Conservation (phyloP, 2,888 invertebrate species). For the Nasonovia ribisnigri region DNA sequence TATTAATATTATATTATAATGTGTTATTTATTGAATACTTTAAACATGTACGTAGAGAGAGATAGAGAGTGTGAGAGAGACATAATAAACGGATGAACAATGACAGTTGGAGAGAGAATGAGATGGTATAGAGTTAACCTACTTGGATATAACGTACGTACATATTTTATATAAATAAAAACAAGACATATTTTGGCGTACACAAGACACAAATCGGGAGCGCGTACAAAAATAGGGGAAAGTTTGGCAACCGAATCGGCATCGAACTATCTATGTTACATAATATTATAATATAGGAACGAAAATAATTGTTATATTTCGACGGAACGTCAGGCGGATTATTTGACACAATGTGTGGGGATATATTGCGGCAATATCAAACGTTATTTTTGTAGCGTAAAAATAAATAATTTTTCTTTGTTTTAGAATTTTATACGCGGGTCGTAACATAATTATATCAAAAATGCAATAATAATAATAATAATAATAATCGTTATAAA, state of each 20-base stretch:
- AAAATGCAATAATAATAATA: background rate
- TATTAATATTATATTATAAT: background rate
- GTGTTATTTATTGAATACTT: background rate
- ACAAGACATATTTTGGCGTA: background rate
- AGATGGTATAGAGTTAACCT: background rate
- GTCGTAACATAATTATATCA: background rate
- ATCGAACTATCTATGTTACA: background rate
- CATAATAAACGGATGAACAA: background rate
- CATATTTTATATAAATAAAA: background rate
- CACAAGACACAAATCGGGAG: background rate
- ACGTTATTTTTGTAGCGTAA: constrained; percentile 24
- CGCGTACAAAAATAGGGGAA: constrained; percentile 7
- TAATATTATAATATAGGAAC: background rate
- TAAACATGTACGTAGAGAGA: background rate
- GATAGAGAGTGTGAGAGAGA: background rate
- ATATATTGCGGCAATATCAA: background rate
- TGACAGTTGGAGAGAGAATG: background rate
- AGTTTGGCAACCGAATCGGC: background rate
- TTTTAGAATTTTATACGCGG: constrained; percentile 45
- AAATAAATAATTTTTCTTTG: constrained; percentile 17
- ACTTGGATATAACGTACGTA: background rate
- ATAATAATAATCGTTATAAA: constrained; percentile 39
- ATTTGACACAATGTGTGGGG: background rate
- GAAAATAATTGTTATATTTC: constrained; percentile 11
- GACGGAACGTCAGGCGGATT: background rate